phyloP scores from a whole-genome alignment of 1,140 invertebrate species.

The Drosophila cardini region DNA sequence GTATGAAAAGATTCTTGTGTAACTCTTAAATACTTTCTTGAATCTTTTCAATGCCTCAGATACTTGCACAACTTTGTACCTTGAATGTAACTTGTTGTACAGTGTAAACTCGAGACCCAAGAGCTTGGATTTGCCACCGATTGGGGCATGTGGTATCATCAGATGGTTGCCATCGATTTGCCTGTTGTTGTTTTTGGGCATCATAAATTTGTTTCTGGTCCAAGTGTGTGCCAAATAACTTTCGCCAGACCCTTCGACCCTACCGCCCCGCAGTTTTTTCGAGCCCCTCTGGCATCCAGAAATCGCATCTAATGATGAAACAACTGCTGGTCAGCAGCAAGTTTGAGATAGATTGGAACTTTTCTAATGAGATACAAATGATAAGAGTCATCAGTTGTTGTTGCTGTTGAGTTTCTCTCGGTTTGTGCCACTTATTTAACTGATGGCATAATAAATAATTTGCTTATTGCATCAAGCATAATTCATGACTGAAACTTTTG shows the following conservation, averaged over 20 bases:
- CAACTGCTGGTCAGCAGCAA: conserved; percentile 48
- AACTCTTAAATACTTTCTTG: too few relatives aligned
- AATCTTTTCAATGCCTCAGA: too few relatives aligned
- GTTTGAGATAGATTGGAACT: conserved; percentile 68
- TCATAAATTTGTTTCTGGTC: conserved; percentile 66
- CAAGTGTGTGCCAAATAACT: conserved; percentile 43
- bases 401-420: conserved; percentile 31
- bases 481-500: conserved; percentile 76
- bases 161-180: conserved; percentile 54
- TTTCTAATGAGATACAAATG: conserved; percentile 79
- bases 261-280: too few relatives aligned
- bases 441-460: conserved; percentile 83
- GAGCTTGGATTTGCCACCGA: conserved; percentile 18
- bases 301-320: conserved; percentile 4
- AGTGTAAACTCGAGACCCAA: conserved; percentile 15
- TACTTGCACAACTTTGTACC: too few relatives aligned
- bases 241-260: not conserved
- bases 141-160: conserved; percentile 29
- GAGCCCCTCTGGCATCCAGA: too few relatives aligned
- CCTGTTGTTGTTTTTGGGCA: conserved; percentile 48
- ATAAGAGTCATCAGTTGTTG: conserved; percentile 72
- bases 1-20: too few relatives aligned
- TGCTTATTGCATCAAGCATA: conserved; percentile 74
- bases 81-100: conserved; percentile 4
- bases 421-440: conserved; percentile 65